A percentile compares a stretch with the other conserved stretches of the same genome.
phyloP scores from a whole-genome alignment of 37 sponge, comb jelly and placozoan genomes.

The Geodia barretti region DNA sequence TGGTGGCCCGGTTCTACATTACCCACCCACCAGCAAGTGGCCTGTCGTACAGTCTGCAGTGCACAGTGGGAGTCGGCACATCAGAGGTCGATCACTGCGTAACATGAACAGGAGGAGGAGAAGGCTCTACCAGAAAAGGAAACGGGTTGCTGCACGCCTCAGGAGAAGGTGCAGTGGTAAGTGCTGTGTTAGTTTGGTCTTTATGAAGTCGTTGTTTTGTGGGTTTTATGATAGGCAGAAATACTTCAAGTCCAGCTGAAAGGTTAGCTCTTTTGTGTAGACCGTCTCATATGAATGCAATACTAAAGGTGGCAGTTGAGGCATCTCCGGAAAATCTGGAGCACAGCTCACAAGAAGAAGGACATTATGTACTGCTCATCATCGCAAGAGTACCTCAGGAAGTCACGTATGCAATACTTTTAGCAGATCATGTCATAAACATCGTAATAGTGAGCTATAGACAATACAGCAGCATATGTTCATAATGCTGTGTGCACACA shows the following conservation, averaged over 20 bases:
- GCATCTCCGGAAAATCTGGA: neutral
- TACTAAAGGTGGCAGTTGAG: neutral
- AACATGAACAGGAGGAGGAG: neutral
- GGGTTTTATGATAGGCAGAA: too few relatives aligned
- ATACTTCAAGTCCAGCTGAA: slow-evolving; percentile 16
- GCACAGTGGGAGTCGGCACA: too few relatives aligned
- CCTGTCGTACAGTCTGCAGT: neutral
- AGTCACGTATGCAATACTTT: too few relatives aligned
- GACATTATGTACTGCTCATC: neutral
- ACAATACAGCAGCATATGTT: neutral
- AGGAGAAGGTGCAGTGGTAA: neutral
- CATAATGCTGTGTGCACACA: too few relatives aligned
- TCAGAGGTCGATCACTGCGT: neutral
- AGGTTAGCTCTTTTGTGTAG: too few relatives aligned
- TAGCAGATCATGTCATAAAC: too few relatives aligned
- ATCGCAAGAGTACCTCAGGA: neutral
- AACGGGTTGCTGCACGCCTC: neutral
- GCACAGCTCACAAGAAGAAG: neutral
- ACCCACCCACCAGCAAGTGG: neutral
- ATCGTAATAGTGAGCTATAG: neutral
- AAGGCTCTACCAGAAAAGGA: neutral
- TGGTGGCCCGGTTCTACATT: neutral
- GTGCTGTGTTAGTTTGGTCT: too few relatives aligned
- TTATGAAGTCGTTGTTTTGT: too few relatives aligned
- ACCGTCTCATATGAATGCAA: too few relatives aligned